These are phyloP conservation scores for Pipra filicauda DNA, from an alignment of 2,113 vertebrate genomes.

Conservation along the genomic window DNA sequence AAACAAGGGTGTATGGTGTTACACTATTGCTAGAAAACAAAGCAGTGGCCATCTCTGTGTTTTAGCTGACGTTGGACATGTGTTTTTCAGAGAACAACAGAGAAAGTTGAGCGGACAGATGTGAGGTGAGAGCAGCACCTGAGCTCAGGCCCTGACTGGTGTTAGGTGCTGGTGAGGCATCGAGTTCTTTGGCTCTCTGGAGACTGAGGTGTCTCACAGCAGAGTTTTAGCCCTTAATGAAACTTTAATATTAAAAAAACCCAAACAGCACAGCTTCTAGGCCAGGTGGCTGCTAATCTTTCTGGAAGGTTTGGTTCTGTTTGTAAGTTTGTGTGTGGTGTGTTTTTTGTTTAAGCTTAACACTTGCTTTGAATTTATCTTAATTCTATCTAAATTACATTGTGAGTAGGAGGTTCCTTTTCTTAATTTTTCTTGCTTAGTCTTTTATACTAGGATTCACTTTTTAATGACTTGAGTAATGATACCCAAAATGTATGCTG, in stretches of 20 bases:
- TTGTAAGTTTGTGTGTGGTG: neutral
- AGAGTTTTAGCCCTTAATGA: neutral
- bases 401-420: neutral
- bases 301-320: neutral
- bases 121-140: neutral
- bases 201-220: neutral
- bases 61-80: neutral
- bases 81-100: neutral
- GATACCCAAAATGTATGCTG: neutral
- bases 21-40: neutral
- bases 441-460: neutral
- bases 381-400: neutral
- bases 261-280: neutral
- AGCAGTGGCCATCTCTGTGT: neutral
- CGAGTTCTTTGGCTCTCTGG: neutral
- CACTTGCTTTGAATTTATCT: neutral
- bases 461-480: neutral
- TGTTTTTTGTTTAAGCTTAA: neutral
- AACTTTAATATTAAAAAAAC: neutral
- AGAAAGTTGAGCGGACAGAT: accelerated
- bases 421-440: neutral
- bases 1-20: neutral
- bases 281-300: neutral
- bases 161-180: neutral
- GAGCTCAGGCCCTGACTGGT: neutral